Evolutionary conservation across 2,797 vertebrate genomes (phyloP), one percentile per base, ranked within the genome.

Genomic region (Halcyon chelicuti): DNA sequence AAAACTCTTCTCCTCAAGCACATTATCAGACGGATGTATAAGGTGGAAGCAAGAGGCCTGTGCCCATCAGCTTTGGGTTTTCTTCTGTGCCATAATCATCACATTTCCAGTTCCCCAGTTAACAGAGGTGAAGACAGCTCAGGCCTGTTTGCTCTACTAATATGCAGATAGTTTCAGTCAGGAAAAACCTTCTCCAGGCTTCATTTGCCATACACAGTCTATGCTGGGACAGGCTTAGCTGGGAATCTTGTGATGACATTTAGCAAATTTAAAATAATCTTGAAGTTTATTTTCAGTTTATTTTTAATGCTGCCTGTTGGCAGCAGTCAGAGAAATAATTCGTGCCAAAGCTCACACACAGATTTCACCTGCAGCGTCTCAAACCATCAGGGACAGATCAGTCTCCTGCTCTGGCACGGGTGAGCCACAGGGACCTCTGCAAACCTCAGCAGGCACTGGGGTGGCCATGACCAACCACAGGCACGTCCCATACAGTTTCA

Each of bases 401-500:
- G 8, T 15, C 10, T 63, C 20, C 26, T 67, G 28, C 16, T 84
- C 65, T n/a, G 18, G 14, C 15, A 22, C 1, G 65, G 17, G 0
- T 70, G 54, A 75, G 35, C 46, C 49, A 65, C 33, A 61, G 15
- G 23, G 26, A 79, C 5, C 18, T 40, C 23, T 71, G 42, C 22
- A 68, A 62, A 58, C 4, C 33, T 29, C 52, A 54, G 2, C 12
- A 58, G 42, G 18, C 23, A 14, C 19, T 19, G n/a, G 14, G 16
- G 16, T 11, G 46, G 5, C 35, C 49, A 7, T 20, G 35, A 14
- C 28, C n/a, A 40, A 13, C 28, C 35, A 40, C 6, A 19, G 47
- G 3, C 7, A 19, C 4, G 4, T 28, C 14, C 18, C 1, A 0
- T 39, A 21, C 5, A 31, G 18, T 10, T 40, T 58, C 1, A 0